phyloP scores from a whole-genome alignment of 2,113 vertebrate species.

The Istiophorus platypterus region DNA sequence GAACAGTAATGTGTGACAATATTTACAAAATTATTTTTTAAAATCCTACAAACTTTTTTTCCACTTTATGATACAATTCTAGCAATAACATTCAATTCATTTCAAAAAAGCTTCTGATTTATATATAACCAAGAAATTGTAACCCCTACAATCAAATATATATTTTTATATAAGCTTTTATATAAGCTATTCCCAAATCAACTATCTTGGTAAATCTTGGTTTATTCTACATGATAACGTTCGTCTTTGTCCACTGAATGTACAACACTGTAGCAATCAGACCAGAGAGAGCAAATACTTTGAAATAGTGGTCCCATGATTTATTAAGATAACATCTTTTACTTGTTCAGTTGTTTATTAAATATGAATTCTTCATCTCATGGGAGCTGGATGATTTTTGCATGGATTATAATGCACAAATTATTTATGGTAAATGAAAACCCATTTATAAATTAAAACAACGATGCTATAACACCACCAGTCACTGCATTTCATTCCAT shows the following conservation, averaged over 20 bases:
- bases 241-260: not conserved
- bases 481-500: slow-evolving; percentile 56
- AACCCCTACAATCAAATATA: not conserved
- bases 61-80: not conserved
- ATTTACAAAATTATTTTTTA: not conserved
- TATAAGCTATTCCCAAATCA: not conserved
- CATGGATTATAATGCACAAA: slow-evolving; percentile 75
- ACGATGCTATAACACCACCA: slow-evolving; percentile 36
- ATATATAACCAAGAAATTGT: not conserved
- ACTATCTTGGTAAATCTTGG: not conserved
- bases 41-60: not conserved
- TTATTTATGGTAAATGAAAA: slow-evolving; percentile 75
- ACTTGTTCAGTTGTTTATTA: slow-evolving; percentile 72
- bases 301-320: slow-evolving; percentile 57
- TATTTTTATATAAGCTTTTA: too few species aligned
- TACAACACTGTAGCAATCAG: slow-evolving; percentile 21
- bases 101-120: not conserved
- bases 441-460: slow-evolving; percentile 67
- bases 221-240: not conserved
- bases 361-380: slow-evolving; percentile 78
- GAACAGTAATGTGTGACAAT: not conserved
- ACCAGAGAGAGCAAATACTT: slow-evolving; percentile 15
- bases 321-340: slow-evolving; percentile 76
- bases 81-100: not conserved
- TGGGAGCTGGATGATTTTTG: slow-evolving; percentile 79